Evolutionary conservation across 2,113 vertebrate species (phyloP), one percentile per base, ranked within the genome.

Genomic region (Amazona vittata): DNA sequence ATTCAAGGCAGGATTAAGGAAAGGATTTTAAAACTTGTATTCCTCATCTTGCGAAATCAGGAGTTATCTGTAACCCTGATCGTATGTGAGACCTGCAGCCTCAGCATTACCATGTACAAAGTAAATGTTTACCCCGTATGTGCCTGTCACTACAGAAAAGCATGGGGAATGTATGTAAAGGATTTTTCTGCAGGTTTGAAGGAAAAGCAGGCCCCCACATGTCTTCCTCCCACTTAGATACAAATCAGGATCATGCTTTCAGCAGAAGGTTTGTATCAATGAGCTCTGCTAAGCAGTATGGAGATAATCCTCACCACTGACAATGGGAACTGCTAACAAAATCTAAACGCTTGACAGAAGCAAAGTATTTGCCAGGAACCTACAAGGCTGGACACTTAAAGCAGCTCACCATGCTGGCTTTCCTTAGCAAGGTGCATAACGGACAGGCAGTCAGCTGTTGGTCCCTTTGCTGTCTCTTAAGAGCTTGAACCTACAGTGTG

Each of bases 361-460:
- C 8, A 78, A 89, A 94, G 55, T 63, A 64, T 35, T 76, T 93
- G 35, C 75, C 49, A 86, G 84, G 67, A 46, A 71, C 35, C 64
- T 69, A 83, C 79, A 67, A 89, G 47, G 8, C 55, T 18, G 46
- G 22, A 29, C 5, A 2, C 25, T 89, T 83, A 55, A 65, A 91
- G 65, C 52, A 71, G 74, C 3, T 44, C 47, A 68, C 49, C 43
- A 15, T 0, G 0, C 62, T 55, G 55, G 43, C 37, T 78, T 91
- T 90, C 64, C 35, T 67, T 37, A 92, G 83, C 31, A 49, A 67
- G 64, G 57, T 33, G 59, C 35, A 39, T 37, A 33, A 68, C 57
- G 33, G 17, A 31, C 1, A 2, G 9, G 62, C 10, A 14, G 22
- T 47, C 47, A 83, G 53, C n/a, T 52, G 6, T 19, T 0, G 0